Evolutionary conservation across 2,888 invertebrate species (phyloP).

Genomic region (Ephialtes manifestator): DNA sequence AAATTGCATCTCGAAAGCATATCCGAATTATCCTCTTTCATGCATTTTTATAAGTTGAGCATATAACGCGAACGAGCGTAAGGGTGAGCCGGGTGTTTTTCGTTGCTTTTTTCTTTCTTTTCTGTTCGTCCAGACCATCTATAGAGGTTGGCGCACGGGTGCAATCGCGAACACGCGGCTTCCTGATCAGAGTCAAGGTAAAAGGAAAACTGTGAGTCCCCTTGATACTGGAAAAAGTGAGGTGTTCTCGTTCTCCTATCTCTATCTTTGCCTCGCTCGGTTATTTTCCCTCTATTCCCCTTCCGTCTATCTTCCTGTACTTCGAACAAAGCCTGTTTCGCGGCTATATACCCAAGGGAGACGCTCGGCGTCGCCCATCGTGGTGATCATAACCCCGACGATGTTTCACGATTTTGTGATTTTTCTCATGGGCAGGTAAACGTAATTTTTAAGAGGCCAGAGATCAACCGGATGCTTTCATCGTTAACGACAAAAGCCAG

Average conservation of each 20-base stretch:
- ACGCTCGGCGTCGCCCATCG: background rate
- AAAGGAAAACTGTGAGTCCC: constrained; percentile 32
- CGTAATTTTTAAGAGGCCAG: background rate
- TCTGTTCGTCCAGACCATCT: background rate
- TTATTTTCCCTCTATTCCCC: constrained; percentile 1
- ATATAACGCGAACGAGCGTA: constrained; percentile 20
- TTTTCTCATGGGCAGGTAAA: background rate
- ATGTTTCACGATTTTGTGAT: constrained; percentile 27
- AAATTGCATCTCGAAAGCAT: constrained; percentile 67
- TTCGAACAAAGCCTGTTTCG: constrained; percentile 5
- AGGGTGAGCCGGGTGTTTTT: constrained; percentile 30
- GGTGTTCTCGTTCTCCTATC: constrained; percentile 18
- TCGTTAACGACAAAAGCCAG: background rate
- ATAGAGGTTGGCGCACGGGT: background rate
- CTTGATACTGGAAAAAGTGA: constrained; percentile 26
- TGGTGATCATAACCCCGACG: background rate
- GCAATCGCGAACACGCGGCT: constrained; percentile 26
- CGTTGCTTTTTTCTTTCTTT: background rate
- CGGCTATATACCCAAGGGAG: background rate
- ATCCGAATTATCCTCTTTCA: constrained; percentile 70
- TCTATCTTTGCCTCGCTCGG: background rate
- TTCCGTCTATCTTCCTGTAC: constrained; percentile 8
- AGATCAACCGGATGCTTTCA: background rate
- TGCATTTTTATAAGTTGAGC: constrained; percentile 73
- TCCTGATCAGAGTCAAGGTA: constrained; percentile 36